Percentiles rank a stretch among this genome's conserved stretches.
phyloP scores from a whole-genome alignment of 2,888 invertebrate species.

The Schizotus pectinicornis region DNA sequence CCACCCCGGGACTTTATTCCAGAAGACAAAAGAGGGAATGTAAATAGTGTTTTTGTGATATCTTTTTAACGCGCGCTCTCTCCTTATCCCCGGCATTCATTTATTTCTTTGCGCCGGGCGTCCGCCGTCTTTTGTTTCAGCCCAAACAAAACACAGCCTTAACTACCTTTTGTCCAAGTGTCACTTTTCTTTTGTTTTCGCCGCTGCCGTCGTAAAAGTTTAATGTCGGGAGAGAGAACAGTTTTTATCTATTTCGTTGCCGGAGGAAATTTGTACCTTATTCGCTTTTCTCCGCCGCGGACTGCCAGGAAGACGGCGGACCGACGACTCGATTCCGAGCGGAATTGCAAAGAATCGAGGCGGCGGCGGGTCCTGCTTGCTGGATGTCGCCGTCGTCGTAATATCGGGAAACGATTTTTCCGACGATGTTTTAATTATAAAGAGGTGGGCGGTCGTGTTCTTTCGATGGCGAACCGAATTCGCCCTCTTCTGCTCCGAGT shows the following conservation, averaged over 20 bases:
- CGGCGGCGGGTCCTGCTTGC: background rate
- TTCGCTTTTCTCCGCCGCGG: background rate
- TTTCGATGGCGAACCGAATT: conserved; percentile 25
- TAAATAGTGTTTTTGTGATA: conserved; percentile 61
- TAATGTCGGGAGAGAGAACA: conserved; percentile 45
- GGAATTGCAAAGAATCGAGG: too few relatives aligned
- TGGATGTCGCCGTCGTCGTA: background rate
- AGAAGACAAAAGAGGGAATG: conserved; percentile 57
- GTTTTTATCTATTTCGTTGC: conserved; percentile 47
- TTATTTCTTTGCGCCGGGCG: conserved; percentile 57
- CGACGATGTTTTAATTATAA: background rate
- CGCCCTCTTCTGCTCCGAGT: conserved; percentile 34
- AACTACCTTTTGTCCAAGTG: conserved; percentile 61
- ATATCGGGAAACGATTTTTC: background rate
- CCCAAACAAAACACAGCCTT: conserved; percentile 59
- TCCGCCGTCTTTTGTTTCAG: conserved; percentile 57
- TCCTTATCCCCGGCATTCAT: conserved; percentile 57
- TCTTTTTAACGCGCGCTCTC: conserved; percentile 56
- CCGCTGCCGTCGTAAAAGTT: conserved; percentile 53
- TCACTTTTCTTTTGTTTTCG: conserved; percentile 59
- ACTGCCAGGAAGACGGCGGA: too few relatives aligned
- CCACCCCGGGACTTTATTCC: conserved; percentile 45
- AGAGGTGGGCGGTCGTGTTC: conserved; percentile 7
- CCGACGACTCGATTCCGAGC: too few relatives aligned
- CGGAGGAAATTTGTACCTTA: too few relatives aligned